A percentile compares a stretch with the other conserved stretches of the same genome.
Conservation (phyloP, 2,888 invertebrate genomes). For the Stenurella melanura region DNA sequence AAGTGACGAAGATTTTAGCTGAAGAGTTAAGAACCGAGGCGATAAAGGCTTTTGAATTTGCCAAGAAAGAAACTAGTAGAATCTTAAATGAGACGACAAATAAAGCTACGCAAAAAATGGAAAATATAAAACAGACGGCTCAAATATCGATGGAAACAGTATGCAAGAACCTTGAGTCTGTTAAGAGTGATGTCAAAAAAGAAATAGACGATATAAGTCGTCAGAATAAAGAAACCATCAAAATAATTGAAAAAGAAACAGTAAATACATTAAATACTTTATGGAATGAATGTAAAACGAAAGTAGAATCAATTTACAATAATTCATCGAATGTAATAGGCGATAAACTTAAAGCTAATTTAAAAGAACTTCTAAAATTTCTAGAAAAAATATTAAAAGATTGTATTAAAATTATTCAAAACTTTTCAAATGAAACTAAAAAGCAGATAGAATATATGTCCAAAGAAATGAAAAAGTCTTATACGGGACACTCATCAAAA, state of each 20-base stretch:
- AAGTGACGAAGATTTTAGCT: not conserved
- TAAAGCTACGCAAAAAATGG: conserved; percentile 8
- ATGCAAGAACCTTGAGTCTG: not conserved
- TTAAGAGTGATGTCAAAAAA: not conserved
- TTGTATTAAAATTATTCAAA: conserved; percentile 2
- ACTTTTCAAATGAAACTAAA: not conserved
- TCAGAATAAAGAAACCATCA: conserved; percentile 10
- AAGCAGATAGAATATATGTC: not conserved
- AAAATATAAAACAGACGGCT: not conserved
- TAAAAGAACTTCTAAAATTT: conserved; percentile 28
- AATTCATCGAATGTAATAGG: not conserved
- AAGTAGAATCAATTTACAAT: conserved; percentile 10
- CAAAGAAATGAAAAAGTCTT: not conserved
- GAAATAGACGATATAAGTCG: conserved; percentile 21
- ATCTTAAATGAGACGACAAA: conserved; percentile 12
- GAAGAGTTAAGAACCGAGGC: conserved; percentile 16
- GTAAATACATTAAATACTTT: conserved; percentile 2
- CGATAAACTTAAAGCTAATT: not conserved
- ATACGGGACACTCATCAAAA: not conserved
- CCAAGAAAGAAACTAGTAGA: conserved; percentile 19
- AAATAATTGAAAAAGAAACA: conserved; percentile 20
- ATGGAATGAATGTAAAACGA: conserved; percentile 20
- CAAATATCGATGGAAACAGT: not conserved
- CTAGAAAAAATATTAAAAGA: conserved; percentile 17
- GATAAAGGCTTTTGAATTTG: conserved; percentile 20